phyloP scores from a whole-genome alignment of 2,888 invertebrate species.

The Amblyteles armatorius region DNA sequence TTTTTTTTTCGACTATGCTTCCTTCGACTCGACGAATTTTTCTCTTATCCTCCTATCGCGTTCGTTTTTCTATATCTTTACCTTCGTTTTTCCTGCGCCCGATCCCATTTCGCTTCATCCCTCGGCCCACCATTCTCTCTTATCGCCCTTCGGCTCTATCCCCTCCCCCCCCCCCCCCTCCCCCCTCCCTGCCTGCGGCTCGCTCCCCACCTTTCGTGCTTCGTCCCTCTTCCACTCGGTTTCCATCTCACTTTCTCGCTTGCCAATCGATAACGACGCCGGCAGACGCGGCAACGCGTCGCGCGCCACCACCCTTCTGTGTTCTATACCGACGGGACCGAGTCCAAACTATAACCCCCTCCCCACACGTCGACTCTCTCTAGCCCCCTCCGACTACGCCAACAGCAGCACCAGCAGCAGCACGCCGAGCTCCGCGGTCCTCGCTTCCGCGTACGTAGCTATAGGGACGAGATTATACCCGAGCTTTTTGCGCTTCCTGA shows the following conservation, averaged over 20 bases:
- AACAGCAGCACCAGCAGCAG: constrained; percentile 54
- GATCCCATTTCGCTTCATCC: constrained; percentile 57
- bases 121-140: constrained; percentile 41
- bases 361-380: background rate
- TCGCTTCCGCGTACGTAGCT: constrained; percentile 57
- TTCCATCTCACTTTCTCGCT: constrained; percentile 61
- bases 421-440: constrained; percentile 54
- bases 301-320: constrained; percentile 65
- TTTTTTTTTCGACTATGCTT: constrained; percentile 17
- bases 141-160: constrained; percentile 57
- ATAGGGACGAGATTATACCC: constrained; percentile 5
- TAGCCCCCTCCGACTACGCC: constrained; percentile 32
- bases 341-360: constrained; percentile 10
- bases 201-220: constrained; percentile 3
- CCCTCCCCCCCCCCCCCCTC: constrained; percentile 25
- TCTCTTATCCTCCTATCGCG: constrained; percentile 36
- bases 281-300: constrained; percentile 69
- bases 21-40: constrained; percentile 44
- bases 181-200: background rate
- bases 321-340: constrained; percentile 31
- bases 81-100: constrained; percentile 38
- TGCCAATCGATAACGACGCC: constrained; percentile 82
- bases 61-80: constrained; percentile 43
- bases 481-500: constrained; percentile 13
- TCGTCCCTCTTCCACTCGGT: constrained; percentile 47